Evolutionary conservation across 2,113 vertebrate genomes (phyloP), one percentile per base, ranked within the genome.

Genomic region (Otocyon megalotis): DNA sequence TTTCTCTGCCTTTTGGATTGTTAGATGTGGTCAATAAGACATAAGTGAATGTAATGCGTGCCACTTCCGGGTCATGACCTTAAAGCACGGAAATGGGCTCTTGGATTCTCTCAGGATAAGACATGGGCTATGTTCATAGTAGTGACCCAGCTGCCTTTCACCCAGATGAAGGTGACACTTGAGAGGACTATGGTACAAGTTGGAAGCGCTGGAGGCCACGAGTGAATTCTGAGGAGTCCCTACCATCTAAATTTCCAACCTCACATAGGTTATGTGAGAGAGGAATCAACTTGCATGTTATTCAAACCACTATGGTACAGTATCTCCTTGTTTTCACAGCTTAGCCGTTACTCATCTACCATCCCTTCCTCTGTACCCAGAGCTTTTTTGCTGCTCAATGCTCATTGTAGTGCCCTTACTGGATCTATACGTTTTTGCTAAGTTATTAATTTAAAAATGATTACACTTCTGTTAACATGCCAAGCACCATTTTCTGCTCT

Each of bases 171-270:
- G 56, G 71, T 24, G 48, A 28, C 8, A 5, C 35, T 8, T 8
- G 0, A n/a, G 6, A 35, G 60, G 50, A 81, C 1, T 37, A 22
- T 28, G 17, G 35, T 32, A 1, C 1, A 43, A 20, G 24, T 8
- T 5, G 30, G 50, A 93, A 94, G n/a, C 17, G 12, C 15, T 15
- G 2, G 0, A 79, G 37, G 6, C 8, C n/a, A 43, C 4, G 2
- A 11, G 11, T 1, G 6, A 53, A 5, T 28, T 32, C 53, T 1
- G 15, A 79, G 84, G 60, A 90, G 13, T 17, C 43, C 24, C 20
- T 6, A 26, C 58, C 5, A 3, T 19, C 4, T 4, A 26, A 22
- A 28, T 14, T 48, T 86, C 30, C 43, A 37, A 69, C 5, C 26
- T 58, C 16, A n/a, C n/a, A n/a, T n/a, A n/a, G n/a, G 4, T 28